Conservation (phyloP, 1,140 invertebrate species). For the Zeugodacus cucurbitae region DNA sequence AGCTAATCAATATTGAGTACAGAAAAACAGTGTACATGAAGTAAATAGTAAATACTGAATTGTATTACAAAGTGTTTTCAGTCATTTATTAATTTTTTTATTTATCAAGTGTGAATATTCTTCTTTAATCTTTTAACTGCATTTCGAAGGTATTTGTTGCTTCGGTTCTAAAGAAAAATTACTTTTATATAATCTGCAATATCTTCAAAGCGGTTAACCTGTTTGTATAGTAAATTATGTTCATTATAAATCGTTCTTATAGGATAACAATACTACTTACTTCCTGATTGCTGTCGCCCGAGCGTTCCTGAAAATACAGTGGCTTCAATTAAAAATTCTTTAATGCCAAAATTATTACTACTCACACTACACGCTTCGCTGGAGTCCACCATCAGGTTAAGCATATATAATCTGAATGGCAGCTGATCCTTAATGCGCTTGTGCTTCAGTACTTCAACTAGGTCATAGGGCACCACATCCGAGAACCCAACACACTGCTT, state of each 20-base stretch:
- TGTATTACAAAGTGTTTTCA: too few relatives aligned
- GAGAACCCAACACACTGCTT: conserved; percentile 11
- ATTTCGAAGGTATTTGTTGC: background rate
- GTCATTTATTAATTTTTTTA: too few relatives aligned
- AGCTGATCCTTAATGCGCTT: background rate
- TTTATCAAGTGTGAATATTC: too few relatives aligned
- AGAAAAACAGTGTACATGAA: too few relatives aligned
- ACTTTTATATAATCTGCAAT: background rate
- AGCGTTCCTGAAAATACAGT: background rate
- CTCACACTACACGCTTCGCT: background rate
- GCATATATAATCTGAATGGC: background rate
- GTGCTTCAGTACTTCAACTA: background rate
- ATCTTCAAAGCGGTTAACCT: background rate
- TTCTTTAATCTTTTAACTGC: too few relatives aligned
- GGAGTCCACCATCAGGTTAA: background rate
- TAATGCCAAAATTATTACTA: background rate
- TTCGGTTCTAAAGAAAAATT: background rate
- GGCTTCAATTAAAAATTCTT: background rate
- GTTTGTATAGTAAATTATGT: background rate
- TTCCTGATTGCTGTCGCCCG: background rate
- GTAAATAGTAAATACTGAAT: too few relatives aligned
- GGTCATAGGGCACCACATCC: background rate
- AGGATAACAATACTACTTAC: background rate
- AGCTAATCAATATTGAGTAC: too few relatives aligned
- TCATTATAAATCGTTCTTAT: background rate